These are phyloP conservation scores for Heterodera carotae DNA, from an alignment of 1,140 invertebrate genomes.

Conservation along the genomic window DNA sequence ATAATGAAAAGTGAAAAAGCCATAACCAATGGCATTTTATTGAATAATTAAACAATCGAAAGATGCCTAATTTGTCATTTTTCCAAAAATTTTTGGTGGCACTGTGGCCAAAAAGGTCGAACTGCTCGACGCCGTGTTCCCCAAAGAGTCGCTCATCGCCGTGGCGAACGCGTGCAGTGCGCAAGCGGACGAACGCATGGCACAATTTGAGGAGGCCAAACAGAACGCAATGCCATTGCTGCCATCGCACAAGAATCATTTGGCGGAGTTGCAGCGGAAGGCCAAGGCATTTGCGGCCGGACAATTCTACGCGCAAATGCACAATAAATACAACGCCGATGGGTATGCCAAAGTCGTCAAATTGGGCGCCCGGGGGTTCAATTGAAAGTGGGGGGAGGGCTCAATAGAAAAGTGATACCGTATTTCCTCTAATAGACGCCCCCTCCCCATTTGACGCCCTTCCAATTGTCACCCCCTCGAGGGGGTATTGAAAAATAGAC, in stretches of 20 bases:
- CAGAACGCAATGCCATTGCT: not conserved
- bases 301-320: not conserved
- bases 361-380: no score
- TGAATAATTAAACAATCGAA: no score
- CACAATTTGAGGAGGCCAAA: not conserved
- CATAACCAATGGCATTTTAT: not conserved
- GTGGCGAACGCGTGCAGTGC: not conserved
- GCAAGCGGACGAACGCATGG: not conserved
- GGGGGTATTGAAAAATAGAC: no score
- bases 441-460: no score
- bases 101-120: not conserved
- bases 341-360: not conserved
- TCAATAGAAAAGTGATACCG: no score
- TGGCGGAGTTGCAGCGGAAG: not conserved
- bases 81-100: not conserved
- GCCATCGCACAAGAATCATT: not conserved
- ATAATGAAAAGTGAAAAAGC: not conserved
- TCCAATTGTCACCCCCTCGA: no score
- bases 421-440: no score
- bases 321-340: not conserved
- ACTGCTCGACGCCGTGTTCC: slow-evolving; percentile 1
- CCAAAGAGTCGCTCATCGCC: not conserved
- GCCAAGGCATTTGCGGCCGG: not conserved
- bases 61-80: no score
- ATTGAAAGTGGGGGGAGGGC: no score